Conservation (phyloP, 2,113 vertebrate species). For the Haemorhous mexicanus region DNA sequence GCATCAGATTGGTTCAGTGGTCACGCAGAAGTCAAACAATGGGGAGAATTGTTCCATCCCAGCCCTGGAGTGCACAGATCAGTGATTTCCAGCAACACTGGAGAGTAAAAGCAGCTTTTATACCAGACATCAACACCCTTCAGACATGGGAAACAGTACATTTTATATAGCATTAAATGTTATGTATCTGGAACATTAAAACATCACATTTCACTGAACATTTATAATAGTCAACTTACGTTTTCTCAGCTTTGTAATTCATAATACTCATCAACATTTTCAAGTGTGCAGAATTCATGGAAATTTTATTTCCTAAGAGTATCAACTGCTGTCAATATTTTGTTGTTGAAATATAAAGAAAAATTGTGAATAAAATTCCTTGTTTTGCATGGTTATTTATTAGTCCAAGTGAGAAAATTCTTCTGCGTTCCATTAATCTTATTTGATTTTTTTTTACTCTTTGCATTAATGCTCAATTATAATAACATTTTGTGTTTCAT, state of each 20-base stretch:
- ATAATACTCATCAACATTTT: background rate
- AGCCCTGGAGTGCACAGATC: background rate
- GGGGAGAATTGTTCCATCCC: background rate
- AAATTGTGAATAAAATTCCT: background rate
- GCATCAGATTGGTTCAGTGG: background rate
- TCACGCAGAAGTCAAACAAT: background rate
- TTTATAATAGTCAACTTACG: background rate
- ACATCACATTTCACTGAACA: background rate
- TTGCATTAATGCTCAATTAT: constrained; percentile 58
- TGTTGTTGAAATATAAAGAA: background rate
- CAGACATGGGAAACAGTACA: background rate
- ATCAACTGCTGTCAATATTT: background rate
- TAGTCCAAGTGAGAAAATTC: constrained; percentile 19
- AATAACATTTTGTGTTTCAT: constrained; percentile 41
- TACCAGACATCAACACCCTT: background rate
- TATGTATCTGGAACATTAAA: background rate
- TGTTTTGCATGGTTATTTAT: constrained; percentile 12
- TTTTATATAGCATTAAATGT: background rate
- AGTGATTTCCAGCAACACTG: background rate
- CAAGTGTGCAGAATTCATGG: background rate
- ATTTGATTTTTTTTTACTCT: background rate
- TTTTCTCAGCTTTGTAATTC: background rate
- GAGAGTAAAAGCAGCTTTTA: background rate
- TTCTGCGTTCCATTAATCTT: constrained; percentile 18
- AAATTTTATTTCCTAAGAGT: background rate